phyloP scores from a whole-genome alignment of 2,888 invertebrate genomes.

The Pristionchus maxplancki region DNA sequence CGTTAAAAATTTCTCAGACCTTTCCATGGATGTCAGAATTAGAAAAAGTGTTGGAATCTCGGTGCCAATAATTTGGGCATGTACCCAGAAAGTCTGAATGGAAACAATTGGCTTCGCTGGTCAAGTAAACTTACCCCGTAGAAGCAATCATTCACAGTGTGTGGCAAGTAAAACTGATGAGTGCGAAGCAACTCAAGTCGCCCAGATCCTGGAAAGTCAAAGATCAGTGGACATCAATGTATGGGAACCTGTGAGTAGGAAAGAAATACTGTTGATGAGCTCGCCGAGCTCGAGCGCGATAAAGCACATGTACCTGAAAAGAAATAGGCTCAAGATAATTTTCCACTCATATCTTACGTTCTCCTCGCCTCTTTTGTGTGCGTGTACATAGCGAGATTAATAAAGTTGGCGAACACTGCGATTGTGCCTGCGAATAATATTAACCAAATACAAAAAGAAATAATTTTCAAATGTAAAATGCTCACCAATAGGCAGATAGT shows the following conservation, averaged over 20 bases:
- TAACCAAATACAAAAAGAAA: background rate
- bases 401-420: background rate
- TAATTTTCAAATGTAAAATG: background rate
- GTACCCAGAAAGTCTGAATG: conserved; percentile 52
- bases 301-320: background rate
- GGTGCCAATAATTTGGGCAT: conserved; percentile 55
- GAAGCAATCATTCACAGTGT: background rate
- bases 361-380: background rate
- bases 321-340: background rate
- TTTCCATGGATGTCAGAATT: conserved; percentile 52
- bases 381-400: background rate
- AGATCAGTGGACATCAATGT: too few relatives aligned
- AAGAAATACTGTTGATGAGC: background rate
- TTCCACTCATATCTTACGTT: background rate
- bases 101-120: too few relatives aligned
- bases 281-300: background rate
- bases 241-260: conserved; percentile 4
- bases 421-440: background rate
- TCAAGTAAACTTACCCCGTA: background rate
- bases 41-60: conserved; percentile 54
- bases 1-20: too few relatives aligned
- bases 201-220: background rate
- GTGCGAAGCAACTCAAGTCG: background rate
- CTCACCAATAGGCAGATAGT: conserved; percentile 64
- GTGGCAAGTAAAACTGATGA: background rate